Base-by-base conservation (phyloP, 2,113 vertebrate genomes). In the Cyanistes caeruleus region DNA sequence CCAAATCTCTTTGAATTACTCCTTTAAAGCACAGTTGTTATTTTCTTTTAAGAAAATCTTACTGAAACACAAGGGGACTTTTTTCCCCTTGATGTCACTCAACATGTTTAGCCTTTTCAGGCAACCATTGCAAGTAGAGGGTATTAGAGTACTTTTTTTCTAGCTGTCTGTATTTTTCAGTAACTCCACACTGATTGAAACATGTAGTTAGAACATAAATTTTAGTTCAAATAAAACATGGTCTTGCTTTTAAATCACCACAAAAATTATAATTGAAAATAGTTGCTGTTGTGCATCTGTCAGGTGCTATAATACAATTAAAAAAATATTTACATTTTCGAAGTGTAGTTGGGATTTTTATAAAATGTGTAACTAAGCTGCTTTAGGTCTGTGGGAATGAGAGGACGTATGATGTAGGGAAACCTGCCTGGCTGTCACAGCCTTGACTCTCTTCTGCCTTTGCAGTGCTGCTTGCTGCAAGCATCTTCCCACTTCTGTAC, bases 91-190 rank as follows among this genome's bases (percentile, higher is more conserved):
- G 12, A 63, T 93, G 74, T 76, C 73, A 67, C 53, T 84, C 51
- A 75, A 35, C 4, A 74, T 52, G 30, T 69, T 97, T 75, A 85
- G 65, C 46, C 56, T 96, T 94, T 92, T 94, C 62, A 92, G 70
- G 81, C 65, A 81, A 56, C 31, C 72, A 21, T 70, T 93, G 25
- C 81, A 84, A 85, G 48, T 24, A 76, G 82, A 92, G 77, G n/a
- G 8, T 87, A 77, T 87, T 81, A 74, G 35, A 55, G 24, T 67
- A 11, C 10, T 69, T 86, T 60, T 48, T 81, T 72, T 74, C 33
- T 83, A 77, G 52, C 65, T 83, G 20, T 56, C 64, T 90, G 25
- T 84, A n/a, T 90, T 93, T 94, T 77, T 88, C 37, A 43, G 18
- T 62, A 52, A 70, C 41, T 84, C 33, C 60, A 63, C 19, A 33